Percentiles rank a stretch among this genome's conserved stretches.
Conservation (phyloP, 2,113 vertebrate genomes). For the Motacilla alba region DNA sequence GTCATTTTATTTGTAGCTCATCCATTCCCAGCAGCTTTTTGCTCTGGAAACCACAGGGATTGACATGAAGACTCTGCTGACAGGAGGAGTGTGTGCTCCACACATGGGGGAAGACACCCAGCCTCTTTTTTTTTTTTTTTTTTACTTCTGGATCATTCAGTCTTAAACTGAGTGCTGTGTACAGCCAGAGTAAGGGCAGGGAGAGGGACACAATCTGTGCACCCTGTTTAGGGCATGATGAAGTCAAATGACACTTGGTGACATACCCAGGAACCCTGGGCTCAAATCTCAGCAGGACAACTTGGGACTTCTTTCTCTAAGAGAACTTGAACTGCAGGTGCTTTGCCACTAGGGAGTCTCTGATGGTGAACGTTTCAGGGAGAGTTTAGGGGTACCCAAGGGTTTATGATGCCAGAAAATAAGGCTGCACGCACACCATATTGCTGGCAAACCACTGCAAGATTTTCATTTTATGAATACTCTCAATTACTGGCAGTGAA, state of each 20-base stretch:
- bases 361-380: background rate
- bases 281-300: background rate
- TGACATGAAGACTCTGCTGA: background rate
- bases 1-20: background rate
- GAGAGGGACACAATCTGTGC: rapidly evolving
- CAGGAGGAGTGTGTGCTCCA: rapidly evolving
- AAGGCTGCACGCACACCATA: background rate
- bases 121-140: background rate
- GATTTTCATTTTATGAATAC: background rate
- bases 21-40: background rate
- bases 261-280: background rate
- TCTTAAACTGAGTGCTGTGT: background rate
- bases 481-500: background rate
- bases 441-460: background rate
- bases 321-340: background rate
- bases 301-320: background rate
- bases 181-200: background rate
- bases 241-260: background rate
- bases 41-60: background rate
- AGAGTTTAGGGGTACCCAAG: background rate
- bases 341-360: background rate
- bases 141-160: background rate
- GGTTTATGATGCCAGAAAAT: background rate
- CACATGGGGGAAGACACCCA: background rate
- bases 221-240: too few species aligned